These are phyloP conservation scores for Pammene aurita DNA, from an alignment of 2,888 invertebrate genomes.

Conservation along the genomic window DNA sequence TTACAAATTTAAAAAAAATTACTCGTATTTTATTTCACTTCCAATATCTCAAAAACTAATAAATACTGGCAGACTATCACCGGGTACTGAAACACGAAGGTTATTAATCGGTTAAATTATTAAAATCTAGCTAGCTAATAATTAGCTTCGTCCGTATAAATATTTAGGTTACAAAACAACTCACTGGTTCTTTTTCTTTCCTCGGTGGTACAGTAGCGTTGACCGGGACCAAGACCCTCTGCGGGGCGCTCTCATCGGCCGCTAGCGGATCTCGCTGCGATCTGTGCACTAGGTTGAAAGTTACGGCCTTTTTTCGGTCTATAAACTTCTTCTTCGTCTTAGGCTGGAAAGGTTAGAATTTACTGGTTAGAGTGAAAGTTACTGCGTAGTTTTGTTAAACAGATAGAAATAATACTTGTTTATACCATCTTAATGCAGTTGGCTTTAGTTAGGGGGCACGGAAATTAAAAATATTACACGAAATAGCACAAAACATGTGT, in stretches of 20 bases:
- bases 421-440: slow-evolving; percentile 36
- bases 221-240: slow-evolving; percentile 90
- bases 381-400: no score
- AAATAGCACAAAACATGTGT: slow-evolving; percentile 64
- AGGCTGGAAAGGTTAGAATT: slow-evolving; percentile 75
- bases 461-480: slow-evolving; percentile 11
- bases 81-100: no score
- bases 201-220: slow-evolving; percentile 71
- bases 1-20: no score
- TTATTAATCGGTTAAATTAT: no score
- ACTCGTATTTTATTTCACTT: no score
- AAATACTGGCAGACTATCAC: no score
- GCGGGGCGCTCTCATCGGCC: slow-evolving; percentile 94
- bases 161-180: slow-evolving; percentile 46
- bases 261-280: slow-evolving; percentile 96
- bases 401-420: background rate
- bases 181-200: slow-evolving; percentile 72
- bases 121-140: no score
- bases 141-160: background rate
- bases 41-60: no score
- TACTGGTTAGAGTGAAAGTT: slow-evolving; percentile 14
- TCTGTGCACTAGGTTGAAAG: slow-evolving; percentile 96
- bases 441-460: background rate
- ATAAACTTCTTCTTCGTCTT: slow-evolving; percentile 92
- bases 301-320: slow-evolving; percentile 94